Conservation (phyloP, 2,888 invertebrate genomes). For the Brenthis ino region DNA sequence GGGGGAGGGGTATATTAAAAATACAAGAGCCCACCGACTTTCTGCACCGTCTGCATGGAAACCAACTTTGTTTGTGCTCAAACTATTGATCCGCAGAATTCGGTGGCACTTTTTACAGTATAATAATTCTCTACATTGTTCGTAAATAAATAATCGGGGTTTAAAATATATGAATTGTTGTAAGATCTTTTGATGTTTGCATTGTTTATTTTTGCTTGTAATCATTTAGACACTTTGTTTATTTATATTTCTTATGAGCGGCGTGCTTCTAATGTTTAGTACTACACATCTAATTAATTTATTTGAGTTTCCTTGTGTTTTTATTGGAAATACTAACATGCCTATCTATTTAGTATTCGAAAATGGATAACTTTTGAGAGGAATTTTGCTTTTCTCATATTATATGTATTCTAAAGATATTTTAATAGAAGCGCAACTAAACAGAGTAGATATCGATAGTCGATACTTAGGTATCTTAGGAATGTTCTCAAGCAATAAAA, state of each 20-base stretch:
- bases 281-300: too few relatives aligned
- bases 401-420: too few relatives aligned
- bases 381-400: too few relatives aligned
- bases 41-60: slow-evolving; percentile 72
- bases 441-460: too few relatives aligned
- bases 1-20: slow-evolving; percentile 74
- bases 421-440: too few relatives aligned
- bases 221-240: slow-evolving; percentile 3
- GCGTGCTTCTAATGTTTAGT: slow-evolving; percentile 1
- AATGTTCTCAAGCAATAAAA: too few relatives aligned
- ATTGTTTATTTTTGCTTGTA: slow-evolving; percentile 14
- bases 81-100: slow-evolving; percentile 69
- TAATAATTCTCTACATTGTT: slow-evolving; percentile 36
- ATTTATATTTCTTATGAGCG: neutral
- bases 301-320: too few relatives aligned
- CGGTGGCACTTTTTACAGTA: slow-evolving; percentile 44
- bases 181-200: slow-evolving; percentile 10
- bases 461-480: too few relatives aligned
- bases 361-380: too few relatives aligned
- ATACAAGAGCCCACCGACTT: slow-evolving; percentile 73
- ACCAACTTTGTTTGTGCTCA: slow-evolving; percentile 73
- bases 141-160: slow-evolving; percentile 25
- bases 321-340: too few relatives aligned
- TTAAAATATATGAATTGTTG: slow-evolving; percentile 5
- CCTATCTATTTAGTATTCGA: too few relatives aligned